These are phyloP conservation scores for Stomorhina lunata DNA, from an alignment of 2,888 invertebrate genomes.

Conservation along the genomic window DNA sequence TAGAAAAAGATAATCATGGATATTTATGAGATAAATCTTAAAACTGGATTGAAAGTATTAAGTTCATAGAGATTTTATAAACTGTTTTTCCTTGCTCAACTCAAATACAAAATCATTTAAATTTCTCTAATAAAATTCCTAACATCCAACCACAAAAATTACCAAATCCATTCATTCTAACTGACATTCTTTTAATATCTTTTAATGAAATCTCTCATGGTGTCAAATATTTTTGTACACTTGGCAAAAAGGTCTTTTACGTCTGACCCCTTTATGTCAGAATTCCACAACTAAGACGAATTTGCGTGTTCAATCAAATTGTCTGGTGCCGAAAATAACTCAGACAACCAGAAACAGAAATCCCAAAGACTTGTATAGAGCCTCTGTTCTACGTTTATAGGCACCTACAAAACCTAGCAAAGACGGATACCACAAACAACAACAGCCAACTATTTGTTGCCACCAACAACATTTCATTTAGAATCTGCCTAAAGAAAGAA, in stretches of 20 bases:
- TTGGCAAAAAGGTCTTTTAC: slow-evolving; percentile 43
- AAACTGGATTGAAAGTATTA: not conserved
- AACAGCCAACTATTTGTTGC: slow-evolving; percentile 39
- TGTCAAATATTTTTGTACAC: slow-evolving; percentile 58
- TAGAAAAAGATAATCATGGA: not conserved
- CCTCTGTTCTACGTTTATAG: slow-evolving; percentile 51
- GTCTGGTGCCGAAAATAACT: slow-evolving; percentile 49
- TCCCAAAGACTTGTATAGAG: slow-evolving; percentile 35
- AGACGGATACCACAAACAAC: slow-evolving; percentile 3
- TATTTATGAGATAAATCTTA: no score
- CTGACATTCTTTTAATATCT: slow-evolving; percentile 31
- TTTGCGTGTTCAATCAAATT: slow-evolving; percentile 64
- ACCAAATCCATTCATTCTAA: not conserved
- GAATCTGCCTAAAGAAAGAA: not conserved
- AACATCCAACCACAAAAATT: not conserved
- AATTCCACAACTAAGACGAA: slow-evolving; percentile 34
- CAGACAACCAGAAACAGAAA: slow-evolving; percentile 27
- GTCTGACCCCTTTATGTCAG: slow-evolving; percentile 53
- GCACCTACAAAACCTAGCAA: slow-evolving; percentile 41
- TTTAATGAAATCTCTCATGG: slow-evolving; percentile 60
- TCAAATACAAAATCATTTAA: not conserved
- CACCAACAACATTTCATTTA: slow-evolving; percentile 47
- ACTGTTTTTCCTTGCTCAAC: not conserved
- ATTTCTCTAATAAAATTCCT: not conserved
- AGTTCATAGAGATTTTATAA: not conserved